Evolutionary conservation across 2,113 vertebrate genomes (phyloP).

Genomic region (Pagrus major): DNA sequence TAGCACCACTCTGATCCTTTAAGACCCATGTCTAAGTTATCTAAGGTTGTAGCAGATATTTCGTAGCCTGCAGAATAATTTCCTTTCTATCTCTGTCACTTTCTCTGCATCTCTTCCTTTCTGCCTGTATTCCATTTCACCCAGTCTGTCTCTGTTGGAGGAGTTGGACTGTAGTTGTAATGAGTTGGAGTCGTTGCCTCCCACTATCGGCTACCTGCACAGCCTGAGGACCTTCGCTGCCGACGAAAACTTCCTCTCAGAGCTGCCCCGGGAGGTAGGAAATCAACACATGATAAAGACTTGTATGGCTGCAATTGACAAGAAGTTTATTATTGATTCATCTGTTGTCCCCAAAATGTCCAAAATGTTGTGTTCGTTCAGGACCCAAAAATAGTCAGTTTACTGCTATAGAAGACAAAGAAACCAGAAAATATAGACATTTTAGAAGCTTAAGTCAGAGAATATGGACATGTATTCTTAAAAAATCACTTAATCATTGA

Average conservation of each 20-base stretch:
- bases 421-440: too few relatives aligned
- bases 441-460: too few relatives aligned
- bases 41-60: slow-evolving; percentile 14
- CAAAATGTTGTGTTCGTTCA: too few relatives aligned
- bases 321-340: too few relatives aligned
- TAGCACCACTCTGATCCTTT: slow-evolving; percentile 24
- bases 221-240: slow-evolving; percentile 95
- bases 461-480: too few relatives aligned
- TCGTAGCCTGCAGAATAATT: slow-evolving; percentile 24
- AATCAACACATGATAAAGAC: background rate
- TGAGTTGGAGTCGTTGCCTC: slow-evolving; percentile 94
- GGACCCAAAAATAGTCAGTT: too few relatives aligned
- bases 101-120: slow-evolving; percentile 26
- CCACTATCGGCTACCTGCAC: slow-evolving; percentile 95
- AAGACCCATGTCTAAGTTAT: slow-evolving; percentile 1
- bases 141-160: slow-evolving; percentile 95
- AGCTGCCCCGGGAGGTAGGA: slow-evolving; percentile 94
- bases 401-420: too few relatives aligned
- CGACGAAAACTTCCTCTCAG: slow-evolving; percentile 97
- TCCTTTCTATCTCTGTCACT: slow-evolving; percentile 14
- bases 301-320: too few relatives aligned
- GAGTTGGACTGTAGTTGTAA: slow-evolving; percentile 99
- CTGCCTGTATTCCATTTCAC: slow-evolving; percentile 38
- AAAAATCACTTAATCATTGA: too few relatives aligned
- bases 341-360: too few relatives aligned